Evolutionary conservation across 1,140 invertebrate genomes (phyloP).

Genomic region (Latrodectus geometricus): DNA sequence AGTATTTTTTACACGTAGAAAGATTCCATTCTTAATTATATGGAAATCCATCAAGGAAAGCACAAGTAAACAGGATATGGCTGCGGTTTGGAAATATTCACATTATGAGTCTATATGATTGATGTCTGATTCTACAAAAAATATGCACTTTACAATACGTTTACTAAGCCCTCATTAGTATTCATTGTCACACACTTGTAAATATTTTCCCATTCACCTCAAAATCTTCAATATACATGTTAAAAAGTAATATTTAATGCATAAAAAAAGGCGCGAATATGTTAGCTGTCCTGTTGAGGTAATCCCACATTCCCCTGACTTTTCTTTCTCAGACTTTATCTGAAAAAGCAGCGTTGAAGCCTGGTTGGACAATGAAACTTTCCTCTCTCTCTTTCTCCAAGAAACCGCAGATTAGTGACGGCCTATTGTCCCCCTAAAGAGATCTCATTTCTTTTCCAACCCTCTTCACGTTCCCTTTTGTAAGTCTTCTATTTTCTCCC

Average conservation of each 20-base stretch:
- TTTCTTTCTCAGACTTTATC: neutral
- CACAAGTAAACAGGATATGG: too few relatives aligned
- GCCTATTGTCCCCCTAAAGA: slow-evolving; percentile 37
- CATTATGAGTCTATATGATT: too few relatives aligned
- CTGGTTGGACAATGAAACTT: slow-evolving; percentile 12
- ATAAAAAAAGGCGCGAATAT: neutral
- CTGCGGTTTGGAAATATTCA: too few relatives aligned
- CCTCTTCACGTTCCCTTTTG: slow-evolving; percentile 21
- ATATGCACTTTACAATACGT: neutral
- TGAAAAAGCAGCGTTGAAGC: neutral
- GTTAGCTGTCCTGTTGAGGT: neutral
- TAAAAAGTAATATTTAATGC: neutral
- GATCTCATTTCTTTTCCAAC: slow-evolving; percentile 39
- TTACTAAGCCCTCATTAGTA: neutral
- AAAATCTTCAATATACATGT: too few relatives aligned
- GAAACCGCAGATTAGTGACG: slow-evolving; percentile 52
- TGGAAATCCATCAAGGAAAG: too few relatives aligned
- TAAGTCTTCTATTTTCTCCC: neutral
- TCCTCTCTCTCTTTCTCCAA: neutral
- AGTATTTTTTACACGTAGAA: too few relatives aligned
- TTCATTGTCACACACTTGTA: neutral
- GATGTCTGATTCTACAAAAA: neutral
- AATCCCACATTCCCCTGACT: neutral
- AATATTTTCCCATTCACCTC: neutral
- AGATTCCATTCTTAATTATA: too few relatives aligned